Evolutionary conservation across 30 jellyfish, hydroid and myxozoan species (phyloP).

Genomic region (Hydractinia echinata): DNA sequence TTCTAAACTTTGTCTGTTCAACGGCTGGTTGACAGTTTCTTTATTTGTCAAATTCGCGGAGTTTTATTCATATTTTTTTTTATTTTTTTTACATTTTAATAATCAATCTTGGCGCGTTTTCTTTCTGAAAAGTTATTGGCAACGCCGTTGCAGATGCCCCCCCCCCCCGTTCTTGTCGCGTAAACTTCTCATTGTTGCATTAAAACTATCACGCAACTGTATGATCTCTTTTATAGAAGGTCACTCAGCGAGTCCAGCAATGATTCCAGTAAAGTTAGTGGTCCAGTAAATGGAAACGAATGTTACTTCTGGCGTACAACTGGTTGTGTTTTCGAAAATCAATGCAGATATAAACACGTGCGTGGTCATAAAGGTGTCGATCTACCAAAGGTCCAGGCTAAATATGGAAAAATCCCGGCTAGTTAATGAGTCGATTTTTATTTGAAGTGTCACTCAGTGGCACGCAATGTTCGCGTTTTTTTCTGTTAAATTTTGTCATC

Average conservation of each 20-base stretch:
- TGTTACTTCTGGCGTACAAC: slow-evolving; percentile 96
- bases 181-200: no score
- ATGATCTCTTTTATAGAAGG: not conserved
- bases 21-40: no score
- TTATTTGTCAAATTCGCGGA: no score
- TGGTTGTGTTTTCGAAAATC: slow-evolving; percentile 81
- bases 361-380: slow-evolving; percentile 83
- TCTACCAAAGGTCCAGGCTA: slow-evolving; percentile 79
- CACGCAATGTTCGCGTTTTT: not conserved
- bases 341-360: slow-evolving; percentile 75
- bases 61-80: no score
- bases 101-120: no score
- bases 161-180: no score
- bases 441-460: not conserved
- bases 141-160: no score
- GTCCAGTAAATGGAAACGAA: slow-evolving; percentile 87
- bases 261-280: slow-evolving; percentile 62
- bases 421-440: not conserved
- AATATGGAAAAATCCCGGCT: slow-evolving; percentile 59
- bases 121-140: no score
- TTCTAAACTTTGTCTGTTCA: no score
- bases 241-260: slow-evolving; percentile 42
- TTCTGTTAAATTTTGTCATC: not conserved
- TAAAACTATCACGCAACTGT: no score
- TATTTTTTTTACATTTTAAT: no score